Percentiles rank a stretch among this genome's conserved stretches.
These are phyloP conservation scores for Antitype chi DNA, from an alignment of 2,888 invertebrate genomes.

Conservation along the genomic window DNA sequence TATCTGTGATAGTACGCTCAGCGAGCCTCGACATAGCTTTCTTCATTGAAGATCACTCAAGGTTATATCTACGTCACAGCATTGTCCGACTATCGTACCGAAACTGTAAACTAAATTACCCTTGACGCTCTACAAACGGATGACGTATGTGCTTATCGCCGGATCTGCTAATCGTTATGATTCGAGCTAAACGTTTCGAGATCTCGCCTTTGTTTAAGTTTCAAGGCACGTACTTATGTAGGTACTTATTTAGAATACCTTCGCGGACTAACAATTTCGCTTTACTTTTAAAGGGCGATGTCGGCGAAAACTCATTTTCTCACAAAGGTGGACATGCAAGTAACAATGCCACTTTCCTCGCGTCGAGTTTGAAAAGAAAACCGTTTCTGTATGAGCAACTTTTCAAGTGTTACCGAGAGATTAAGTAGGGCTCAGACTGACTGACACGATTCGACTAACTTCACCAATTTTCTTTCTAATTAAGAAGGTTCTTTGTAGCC, in stretches of 20 bases:
- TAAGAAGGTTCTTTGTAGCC: conserved; percentile 68
- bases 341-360: conserved; percentile 55
- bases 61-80: conserved; percentile 61
- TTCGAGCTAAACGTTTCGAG: conserved; percentile 44
- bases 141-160: conserved; percentile 61
- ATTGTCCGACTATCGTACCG: conserved; percentile 59
- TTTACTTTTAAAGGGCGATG: conserved; percentile 50
- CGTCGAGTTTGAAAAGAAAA: conserved; percentile 59
- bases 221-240: conserved; percentile 35
- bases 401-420: conserved; percentile 58
- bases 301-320: conserved; percentile 58
- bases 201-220: conserved; percentile 36
- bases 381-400: conserved; percentile 56
- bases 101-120: conserved; percentile 66
- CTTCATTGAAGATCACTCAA: conserved; percentile 60
- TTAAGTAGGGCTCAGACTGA: conserved; percentile 65
- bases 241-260: conserved; percentile 37
- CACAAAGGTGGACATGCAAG: conserved; percentile 55
- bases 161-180: conserved; percentile 53
- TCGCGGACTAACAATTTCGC: conserved; percentile 41
- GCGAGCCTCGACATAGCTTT: conserved; percentile 56
- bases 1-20: conserved; percentile 17
- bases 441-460: conserved; percentile 69
- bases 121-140: conserved; percentile 59
- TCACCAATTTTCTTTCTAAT: conserved; percentile 73